Base-by-base conservation (phyloP, 2,113 vertebrate species). In the Aptenodytes forsteri region DNA sequence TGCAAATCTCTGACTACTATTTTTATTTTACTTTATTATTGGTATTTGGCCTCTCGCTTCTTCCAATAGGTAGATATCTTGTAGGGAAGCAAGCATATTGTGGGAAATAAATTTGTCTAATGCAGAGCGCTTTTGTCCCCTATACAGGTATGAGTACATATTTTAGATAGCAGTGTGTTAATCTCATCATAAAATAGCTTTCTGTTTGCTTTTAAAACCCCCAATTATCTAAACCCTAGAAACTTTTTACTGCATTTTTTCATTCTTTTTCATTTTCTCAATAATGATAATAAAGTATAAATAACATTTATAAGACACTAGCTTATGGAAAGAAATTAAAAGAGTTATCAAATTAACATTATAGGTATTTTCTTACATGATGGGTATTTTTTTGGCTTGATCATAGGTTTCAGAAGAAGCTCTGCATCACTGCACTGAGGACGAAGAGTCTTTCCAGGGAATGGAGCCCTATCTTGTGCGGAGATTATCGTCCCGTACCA, bases 391-490 rank as follows among this genome's bases (percentile, higher is more conserved):
- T 90, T 81, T 78, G 11, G 6, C 10, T 87, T 91, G 22, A 25
- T 78, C 42, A 6, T 82, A 99, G 99, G 98, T 98, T 87, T 99
- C 99, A 14, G 99, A 99, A 95, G 99, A 99, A 91, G 96, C 97
- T n/a, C 91, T 98, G 0, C 98, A 98, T 82, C 98, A 98, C 73
- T 96, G 75, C 36, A 92, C 94, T 64, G 98, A 98, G 44, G 99
- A 99, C 10, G 98, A 98, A 44, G 98, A 97, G 16, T 70, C 98
- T 22, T 87, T 98, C 30, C 98, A 97, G 49, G 99, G 97, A 95
- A 98, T 99, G 98, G 99, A 99, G 72, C 98, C 99, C 36, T 99
- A 99, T 82, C 94, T 99, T 16, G 99, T 99, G 5, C 97, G 99
- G 40, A 99, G 99, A 91, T 98, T 99, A n/a, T 99, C 99, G 0